These are phyloP conservation scores for Antedon bifida DNA, from an alignment of 35 echinoderm and acorn worm species.

Conservation along the genomic window DNA sequence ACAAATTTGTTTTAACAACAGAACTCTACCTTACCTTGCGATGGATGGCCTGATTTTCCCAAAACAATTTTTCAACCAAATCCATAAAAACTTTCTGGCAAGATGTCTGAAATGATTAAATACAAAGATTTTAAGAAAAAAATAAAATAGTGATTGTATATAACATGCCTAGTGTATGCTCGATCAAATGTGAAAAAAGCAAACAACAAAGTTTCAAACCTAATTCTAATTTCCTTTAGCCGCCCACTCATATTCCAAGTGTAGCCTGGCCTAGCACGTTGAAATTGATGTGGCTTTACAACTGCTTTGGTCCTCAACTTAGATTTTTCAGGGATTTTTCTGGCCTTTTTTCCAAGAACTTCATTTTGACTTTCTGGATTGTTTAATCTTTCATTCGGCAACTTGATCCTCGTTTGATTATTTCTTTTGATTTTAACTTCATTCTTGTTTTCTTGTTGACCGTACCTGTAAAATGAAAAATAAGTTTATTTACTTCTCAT, in stretches of 20 bases:
- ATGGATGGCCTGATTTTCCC: conserved; percentile 10
- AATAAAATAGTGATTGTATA: too few species aligned
- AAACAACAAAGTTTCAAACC: too few species aligned
- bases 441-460: background rate
- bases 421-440: background rate
- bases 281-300: too few species aligned
- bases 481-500: too few species aligned
- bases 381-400: background rate
- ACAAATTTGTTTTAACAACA: too few species aligned
- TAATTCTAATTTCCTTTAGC: conserved; percentile 27
- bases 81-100: conserved; percentile 32
- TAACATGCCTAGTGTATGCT: too few species aligned
- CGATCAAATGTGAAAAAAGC: too few species aligned
- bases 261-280: conserved; percentile 12
- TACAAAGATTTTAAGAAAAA: too few species aligned
- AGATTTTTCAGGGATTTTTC: too few species aligned
- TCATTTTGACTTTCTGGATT: background rate
- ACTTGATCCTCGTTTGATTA: background rate
- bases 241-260: conserved; percentile 25
- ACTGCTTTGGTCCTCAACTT: background rate
- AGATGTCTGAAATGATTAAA: conserved; percentile 26
- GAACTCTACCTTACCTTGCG: conserved; percentile 18
- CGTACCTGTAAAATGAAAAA: background rate
- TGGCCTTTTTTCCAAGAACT: background rate
- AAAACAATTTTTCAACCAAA: conserved; percentile 23